A percentile compares a stretch with the other conserved stretches of the same genome.
Conservation (phyloP, 1,140 invertebrate genomes). For the Sinella curviseta region DNA sequence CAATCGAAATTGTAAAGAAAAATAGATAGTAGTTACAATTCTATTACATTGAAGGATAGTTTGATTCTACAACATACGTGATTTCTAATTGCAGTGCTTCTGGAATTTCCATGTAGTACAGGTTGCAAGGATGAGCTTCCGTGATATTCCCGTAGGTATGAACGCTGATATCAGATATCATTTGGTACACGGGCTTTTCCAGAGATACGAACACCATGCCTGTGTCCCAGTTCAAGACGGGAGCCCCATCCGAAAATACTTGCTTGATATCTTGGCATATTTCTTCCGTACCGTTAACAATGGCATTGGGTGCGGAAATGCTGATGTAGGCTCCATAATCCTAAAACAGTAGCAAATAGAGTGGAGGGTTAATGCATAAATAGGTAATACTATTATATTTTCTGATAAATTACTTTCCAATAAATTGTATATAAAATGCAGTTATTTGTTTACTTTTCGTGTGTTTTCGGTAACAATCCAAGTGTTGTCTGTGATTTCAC, state of each 20-base stretch:
- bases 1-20: neutral
- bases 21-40: neutral
- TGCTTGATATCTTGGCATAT: conserved; percentile 4
- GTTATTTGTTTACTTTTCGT: neutral
- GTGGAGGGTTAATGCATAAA: too few relatives aligned
- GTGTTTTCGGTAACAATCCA: conserved; percentile 4
- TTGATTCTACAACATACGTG: neutral
- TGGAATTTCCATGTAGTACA: conserved; percentile 7
- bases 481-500: neutral
- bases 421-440: neutral
- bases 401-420: neutral
- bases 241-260: neutral
- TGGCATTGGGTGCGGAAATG: conserved; percentile 17
- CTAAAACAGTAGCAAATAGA: too few relatives aligned
- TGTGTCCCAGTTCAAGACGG: conserved; percentile 26
- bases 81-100: conserved; percentile 18
- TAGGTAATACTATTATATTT: neutral
- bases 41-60: neutral
- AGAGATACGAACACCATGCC: neutral
- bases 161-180: conserved; percentile 23
- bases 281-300: neutral
- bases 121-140: neutral
- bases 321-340: conserved; percentile 15
- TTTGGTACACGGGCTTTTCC: conserved; percentile 8
- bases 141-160: conserved; percentile 18